Percentiles rank a stretch among this genome's conserved stretches.
Evolutionary conservation across 2,113 vertebrate species (phyloP).

Genomic region (Leptobrachium leishanense): DNA sequence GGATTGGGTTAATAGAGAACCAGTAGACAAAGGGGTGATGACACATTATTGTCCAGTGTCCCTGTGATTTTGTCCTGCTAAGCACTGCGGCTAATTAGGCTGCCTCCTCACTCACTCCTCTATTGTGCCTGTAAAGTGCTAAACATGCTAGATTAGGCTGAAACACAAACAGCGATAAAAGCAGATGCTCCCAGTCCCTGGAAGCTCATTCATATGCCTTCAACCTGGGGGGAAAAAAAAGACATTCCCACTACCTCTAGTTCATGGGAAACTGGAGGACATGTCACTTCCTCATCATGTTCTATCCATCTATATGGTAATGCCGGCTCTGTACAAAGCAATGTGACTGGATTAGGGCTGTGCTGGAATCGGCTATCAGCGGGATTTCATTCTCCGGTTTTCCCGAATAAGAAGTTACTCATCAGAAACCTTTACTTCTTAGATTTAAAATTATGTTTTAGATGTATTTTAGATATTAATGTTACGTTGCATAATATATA

Average conservation of each 20-base stretch:
- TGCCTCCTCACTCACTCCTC: slow-evolving; percentile 3
- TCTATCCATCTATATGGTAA: neutral
- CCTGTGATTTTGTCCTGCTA: slow-evolving; percentile 17
- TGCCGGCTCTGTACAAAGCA: neutral
- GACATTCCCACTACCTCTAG: neutral
- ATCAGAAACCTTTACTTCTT: too few species aligned
- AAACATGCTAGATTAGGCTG: slow-evolving; percentile 6
- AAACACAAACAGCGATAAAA: neutral
- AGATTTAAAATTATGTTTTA: too few species aligned
- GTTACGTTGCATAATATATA: too few species aligned
- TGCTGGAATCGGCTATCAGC: too few species aligned
- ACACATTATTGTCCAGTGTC: slow-evolving; percentile 19
- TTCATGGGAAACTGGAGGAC: neutral
- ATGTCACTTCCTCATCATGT: neutral
- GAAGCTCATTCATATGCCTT: neutral
- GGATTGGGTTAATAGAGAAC: too few species aligned
- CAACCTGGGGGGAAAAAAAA: neutral
- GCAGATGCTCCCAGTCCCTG: slow-evolving; percentile 4
- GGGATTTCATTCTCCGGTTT: too few species aligned
- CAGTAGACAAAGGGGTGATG: neutral
- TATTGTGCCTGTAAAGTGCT: slow-evolving; percentile 12
- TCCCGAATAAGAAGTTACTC: too few species aligned
- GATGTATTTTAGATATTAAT: too few species aligned
- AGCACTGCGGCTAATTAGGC: slow-evolving; percentile 11
- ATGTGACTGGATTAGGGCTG: neutral